These are phyloP conservation scores for Physeter macrocephalus DNA, from an alignment of 2,113 vertebrate species.

Conservation along the genomic window DNA sequence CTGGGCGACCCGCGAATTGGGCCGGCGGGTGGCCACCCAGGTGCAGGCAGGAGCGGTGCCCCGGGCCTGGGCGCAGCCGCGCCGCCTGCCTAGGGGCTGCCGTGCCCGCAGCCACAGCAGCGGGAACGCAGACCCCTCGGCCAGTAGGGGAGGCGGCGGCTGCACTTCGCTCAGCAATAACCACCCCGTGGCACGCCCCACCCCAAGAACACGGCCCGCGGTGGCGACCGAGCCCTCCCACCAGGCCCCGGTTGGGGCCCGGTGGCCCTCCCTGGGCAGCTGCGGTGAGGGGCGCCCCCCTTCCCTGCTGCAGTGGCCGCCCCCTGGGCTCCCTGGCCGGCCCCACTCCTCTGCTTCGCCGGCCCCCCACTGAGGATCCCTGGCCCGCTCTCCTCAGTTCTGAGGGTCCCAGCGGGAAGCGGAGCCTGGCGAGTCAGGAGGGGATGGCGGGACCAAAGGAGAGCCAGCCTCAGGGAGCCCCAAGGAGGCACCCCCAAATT, in stretches of 20 bases:
- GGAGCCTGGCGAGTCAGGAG: conserved; percentile 85
- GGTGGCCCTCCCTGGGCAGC: conserved; percentile 78
- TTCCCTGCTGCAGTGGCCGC: conserved; percentile 79
- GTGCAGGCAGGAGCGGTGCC: no score
- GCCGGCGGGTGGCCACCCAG: background rate
- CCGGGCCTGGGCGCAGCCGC: no score
- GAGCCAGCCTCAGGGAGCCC: conserved; percentile 75
- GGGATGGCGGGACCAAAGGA: conserved; percentile 83
- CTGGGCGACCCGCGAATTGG: no score
- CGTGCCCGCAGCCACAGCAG: conserved; percentile 90
- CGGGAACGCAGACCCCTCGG: conserved; percentile 89
- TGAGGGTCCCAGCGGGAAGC: conserved; percentile 86
- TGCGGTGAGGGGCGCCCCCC: conserved; percentile 79
- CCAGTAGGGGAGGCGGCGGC: conserved; percentile 85
- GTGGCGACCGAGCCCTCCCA: conserved; percentile 81
- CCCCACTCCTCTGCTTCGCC: conserved; percentile 72
- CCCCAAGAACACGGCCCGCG: conserved; percentile 72
- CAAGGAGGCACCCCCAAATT: conserved; percentile 48
- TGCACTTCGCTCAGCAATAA: conserved; percentile 84
- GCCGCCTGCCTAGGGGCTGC: conserved; percentile 87
- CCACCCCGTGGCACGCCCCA: conserved; percentile 73
- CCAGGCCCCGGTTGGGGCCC: conserved; percentile 80
- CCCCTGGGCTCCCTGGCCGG: conserved; percentile 71
- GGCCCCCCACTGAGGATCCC: conserved; percentile 72
- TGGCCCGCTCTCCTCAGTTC: conserved; percentile 76